These are phyloP conservation scores for Contarinia nasturtii DNA, from an alignment of 1,140 invertebrate species.

Conservation along the genomic window DNA sequence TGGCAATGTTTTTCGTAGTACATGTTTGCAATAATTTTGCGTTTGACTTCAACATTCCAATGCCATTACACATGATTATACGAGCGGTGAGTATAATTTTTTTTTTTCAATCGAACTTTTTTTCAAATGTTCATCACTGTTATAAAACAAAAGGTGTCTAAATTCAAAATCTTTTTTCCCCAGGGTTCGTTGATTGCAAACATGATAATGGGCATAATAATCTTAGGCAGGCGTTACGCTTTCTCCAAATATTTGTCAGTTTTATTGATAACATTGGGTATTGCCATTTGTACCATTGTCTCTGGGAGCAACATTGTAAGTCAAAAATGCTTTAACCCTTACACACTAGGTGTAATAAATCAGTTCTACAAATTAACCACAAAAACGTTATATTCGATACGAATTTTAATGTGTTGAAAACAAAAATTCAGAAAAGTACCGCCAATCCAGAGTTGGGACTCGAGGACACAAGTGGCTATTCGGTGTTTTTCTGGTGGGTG, in stretches of 20 bases:
- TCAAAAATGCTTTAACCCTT: too few species aligned
- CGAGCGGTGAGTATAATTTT: slow-evolving; percentile 53
- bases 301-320: slow-evolving; percentile 48
- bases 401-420: too few species aligned
- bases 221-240: slow-evolving; percentile 77
- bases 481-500: slow-evolving; percentile 57
- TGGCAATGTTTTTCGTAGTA: slow-evolving; percentile 77
- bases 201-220: slow-evolving; percentile 88
- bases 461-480: slow-evolving; percentile 28
- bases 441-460: slow-evolving; percentile 21
- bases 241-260: slow-evolving; percentile 82
- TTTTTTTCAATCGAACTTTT: too few species aligned
- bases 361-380: too few species aligned
- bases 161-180: too few species aligned
- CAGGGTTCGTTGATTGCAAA: slow-evolving; percentile 92
- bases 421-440: slow-evolving; percentile 18
- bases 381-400: too few species aligned
- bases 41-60: slow-evolving; percentile 91
- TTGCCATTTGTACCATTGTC: slow-evolving; percentile 77
- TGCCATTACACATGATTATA: slow-evolving; percentile 98
- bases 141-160: too few species aligned
- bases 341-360: too few species aligned
- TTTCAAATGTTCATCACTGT: too few species aligned
- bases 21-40: slow-evolving; percentile 94
- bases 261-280: slow-evolving; percentile 79